phyloP scores from a whole-genome alignment of 2,888 invertebrate genomes.

The Papilio protenor region DNA sequence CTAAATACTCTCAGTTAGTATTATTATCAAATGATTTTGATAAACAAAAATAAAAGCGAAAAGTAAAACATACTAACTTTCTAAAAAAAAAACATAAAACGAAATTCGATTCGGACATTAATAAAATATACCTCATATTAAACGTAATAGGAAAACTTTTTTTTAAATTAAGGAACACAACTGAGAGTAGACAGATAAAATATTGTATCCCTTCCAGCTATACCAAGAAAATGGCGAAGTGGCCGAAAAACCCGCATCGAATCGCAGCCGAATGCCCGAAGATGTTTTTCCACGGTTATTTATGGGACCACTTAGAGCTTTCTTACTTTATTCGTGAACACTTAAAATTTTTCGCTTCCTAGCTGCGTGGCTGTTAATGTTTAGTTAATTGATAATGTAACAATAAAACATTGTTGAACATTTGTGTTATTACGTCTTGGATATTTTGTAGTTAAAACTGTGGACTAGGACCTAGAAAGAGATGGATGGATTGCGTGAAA shows the following conservation, averaged over 20 bases:
- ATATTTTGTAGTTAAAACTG: background rate
- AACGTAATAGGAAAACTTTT: constrained; percentile 35
- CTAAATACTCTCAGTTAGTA: background rate
- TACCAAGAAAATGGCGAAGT: constrained; percentile 32
- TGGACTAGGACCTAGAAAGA: too few relatives aligned
- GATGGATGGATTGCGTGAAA: too few relatives aligned
- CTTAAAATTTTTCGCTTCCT: constrained; percentile 69
- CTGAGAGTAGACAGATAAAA: constrained; percentile 38
- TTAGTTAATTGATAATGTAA: constrained; percentile 19
- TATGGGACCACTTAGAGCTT: constrained; percentile 76
- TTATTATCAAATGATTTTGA: background rate
- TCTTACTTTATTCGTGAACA: constrained; percentile 66
- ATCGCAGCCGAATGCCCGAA: constrained; percentile 58
- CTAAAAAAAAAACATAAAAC: background rate
- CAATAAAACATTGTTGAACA: background rate
- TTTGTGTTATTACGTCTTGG: background rate
- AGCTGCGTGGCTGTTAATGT: constrained; percentile 22
- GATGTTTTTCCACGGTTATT: constrained; percentile 74
- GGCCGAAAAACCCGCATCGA: constrained; percentile 54
- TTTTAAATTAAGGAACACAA: constrained; percentile 37
- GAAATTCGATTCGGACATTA: background rate
- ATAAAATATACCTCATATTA: constrained; percentile 16
- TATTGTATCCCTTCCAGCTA: constrained; percentile 40
- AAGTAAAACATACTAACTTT: background rate
- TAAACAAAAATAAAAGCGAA: background rate